Evolutionary conservation across 2,113 vertebrate genomes (phyloP).

Genomic region (Chrysochloris asiatica): DNA sequence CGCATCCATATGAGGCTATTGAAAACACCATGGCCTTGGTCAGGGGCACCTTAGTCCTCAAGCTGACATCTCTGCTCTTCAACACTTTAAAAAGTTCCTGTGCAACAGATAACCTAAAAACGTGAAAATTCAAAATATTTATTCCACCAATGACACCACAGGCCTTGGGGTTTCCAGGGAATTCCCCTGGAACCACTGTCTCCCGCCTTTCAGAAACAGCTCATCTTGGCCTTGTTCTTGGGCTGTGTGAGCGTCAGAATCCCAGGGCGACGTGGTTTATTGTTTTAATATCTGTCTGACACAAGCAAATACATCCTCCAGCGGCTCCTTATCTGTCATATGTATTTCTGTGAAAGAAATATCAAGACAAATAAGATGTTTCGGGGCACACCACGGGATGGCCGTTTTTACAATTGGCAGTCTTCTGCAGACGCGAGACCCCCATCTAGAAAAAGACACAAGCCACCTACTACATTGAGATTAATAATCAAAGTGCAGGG

Average conservation of each 20-base stretch:
- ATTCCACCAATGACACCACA: constrained; percentile 67
- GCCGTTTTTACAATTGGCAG: constrained; percentile 59
- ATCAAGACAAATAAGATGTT: constrained; percentile 87
- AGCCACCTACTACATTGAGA: constrained; percentile 40
- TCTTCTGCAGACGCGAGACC: constrained; percentile 58
- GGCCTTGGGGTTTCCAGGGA: constrained; percentile 77
- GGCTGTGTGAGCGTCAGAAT: constrained; percentile 75
- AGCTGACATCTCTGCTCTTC: no score
- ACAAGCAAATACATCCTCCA: constrained; percentile 83
- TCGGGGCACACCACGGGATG: constrained; percentile 75
- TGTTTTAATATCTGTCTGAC: constrained; percentile 90
- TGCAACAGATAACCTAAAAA: no score
- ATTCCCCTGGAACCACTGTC: constrained; percentile 69
- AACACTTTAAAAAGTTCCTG: no score
- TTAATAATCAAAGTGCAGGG: constrained; percentile 10
- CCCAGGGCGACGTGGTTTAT: constrained; percentile 87
- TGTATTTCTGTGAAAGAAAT: constrained; percentile 86
- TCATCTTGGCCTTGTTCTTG: constrained; percentile 84
- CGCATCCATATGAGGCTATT: no score
- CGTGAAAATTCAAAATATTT: constrained; percentile 63
- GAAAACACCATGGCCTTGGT: no score
- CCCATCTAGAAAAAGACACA: constrained; percentile 50
- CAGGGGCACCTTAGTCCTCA: no score
- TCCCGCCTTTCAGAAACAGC: constrained; percentile 83
- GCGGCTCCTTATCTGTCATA: constrained; percentile 87